These are phyloP conservation scores for Hecatera dysodea DNA, from an alignment of 2,888 invertebrate species.

Conservation along the genomic window DNA sequence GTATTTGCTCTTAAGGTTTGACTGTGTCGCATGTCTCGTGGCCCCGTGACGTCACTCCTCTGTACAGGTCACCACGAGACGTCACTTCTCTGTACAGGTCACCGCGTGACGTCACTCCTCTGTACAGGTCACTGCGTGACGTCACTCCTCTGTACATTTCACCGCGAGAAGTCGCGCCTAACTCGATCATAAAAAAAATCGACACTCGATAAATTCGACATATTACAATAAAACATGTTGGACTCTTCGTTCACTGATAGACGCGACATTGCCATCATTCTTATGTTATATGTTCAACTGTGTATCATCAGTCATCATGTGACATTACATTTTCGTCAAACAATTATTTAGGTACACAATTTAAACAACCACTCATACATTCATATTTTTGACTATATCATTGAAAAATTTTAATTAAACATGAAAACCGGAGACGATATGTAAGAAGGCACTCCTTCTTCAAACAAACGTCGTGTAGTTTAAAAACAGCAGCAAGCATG, in stretches of 20 bases:
- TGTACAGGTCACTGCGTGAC: conserved; percentile 47
- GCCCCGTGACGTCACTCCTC: conserved; percentile 19
- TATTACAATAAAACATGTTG: conserved; percentile 20
- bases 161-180: conserved; percentile 26
- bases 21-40: conserved; percentile 46
- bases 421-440: background rate
- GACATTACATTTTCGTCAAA: conserved; percentile 42
- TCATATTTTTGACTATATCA: background rate
- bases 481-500: too few species aligned
- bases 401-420: background rate
- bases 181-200: conserved; percentile 35
- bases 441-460: background rate
- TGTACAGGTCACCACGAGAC: conserved; percentile 47
- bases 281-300: conserved; percentile 3
- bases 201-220: conserved; percentile 11
- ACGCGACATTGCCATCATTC: background rate
- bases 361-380: too few species aligned
- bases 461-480: background rate
- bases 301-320: conserved; percentile 11
- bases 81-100: background rate
- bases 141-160: background rate
- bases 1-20: conserved; percentile 80
- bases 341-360: background rate
- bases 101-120: conserved; percentile 20
- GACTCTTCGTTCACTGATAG: conserved; percentile 21